Percentiles rank a stretch among this genome's conserved stretches.
Evolutionary conservation across 2,113 vertebrate genomes (phyloP).

Genomic region (Rhynchopsitta pachyrhyncha): DNA sequence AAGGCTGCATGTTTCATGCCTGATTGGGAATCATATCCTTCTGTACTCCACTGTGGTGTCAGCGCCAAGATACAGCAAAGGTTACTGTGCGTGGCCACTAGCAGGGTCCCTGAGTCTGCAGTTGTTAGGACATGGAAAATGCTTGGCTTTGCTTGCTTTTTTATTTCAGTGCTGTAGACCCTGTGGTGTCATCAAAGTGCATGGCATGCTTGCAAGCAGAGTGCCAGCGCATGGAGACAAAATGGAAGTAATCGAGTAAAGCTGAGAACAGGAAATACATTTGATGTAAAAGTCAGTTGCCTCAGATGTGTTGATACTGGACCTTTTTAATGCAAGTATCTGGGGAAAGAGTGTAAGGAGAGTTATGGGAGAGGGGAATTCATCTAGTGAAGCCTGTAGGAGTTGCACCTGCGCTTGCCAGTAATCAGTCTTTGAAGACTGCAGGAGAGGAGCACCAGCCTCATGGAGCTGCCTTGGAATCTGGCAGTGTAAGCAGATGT

Average conservation of each 20-base stretch:
- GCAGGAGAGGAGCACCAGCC: neutral
- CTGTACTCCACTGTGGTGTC: neutral
- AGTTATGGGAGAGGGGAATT: neutral
- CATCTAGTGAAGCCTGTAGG: neutral
- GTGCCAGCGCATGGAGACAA: neutral
- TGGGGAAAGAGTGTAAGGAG: neutral
- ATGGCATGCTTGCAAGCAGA: neutral
- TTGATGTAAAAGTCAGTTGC: neutral
- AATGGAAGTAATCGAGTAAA: neutral
- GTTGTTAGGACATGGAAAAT: neutral
- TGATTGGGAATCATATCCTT: neutral
- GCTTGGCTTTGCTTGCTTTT: accelerated
- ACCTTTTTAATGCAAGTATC: neutral
- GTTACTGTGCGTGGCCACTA: neutral
- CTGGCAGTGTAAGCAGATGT: neutral
- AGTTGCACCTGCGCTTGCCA: neutral
- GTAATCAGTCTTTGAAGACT: neutral
- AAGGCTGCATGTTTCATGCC: neutral
- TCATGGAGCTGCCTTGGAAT: neutral
- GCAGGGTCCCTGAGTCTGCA: neutral
- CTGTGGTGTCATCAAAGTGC: neutral
- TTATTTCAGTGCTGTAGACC: neutral
- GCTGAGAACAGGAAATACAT: neutral
- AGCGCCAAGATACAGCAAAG: neutral
- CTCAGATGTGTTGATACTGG: neutral